Evolutionary conservation across 1,140 invertebrate genomes (phyloP).

Genomic region (Tachypleus tridentatus): DNA sequence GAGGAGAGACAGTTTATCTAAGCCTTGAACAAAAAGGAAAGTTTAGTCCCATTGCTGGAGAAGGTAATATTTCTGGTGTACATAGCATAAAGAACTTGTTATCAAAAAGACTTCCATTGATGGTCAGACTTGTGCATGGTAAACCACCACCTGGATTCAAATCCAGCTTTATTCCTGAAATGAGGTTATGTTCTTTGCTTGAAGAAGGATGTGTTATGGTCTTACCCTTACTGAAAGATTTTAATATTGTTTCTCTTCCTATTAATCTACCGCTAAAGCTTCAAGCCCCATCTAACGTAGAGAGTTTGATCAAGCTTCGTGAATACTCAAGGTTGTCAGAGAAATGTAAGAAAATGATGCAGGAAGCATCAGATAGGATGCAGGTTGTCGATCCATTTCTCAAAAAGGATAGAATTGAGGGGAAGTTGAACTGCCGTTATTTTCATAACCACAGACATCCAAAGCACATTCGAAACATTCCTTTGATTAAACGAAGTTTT

Average conservation of each 20-base stretch:
- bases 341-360: slow-evolving; percentile 59
- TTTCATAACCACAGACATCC: slow-evolving; percentile 19
- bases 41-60: slow-evolving; percentile 77
- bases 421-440: not conserved
- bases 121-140: slow-evolving; percentile 78
- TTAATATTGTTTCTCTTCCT: slow-evolving; percentile 57
- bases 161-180: slow-evolving; percentile 61
- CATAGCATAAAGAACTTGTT: slow-evolving; percentile 66
- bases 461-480: slow-evolving; percentile 9
- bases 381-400: slow-evolving; percentile 36
- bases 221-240: slow-evolving; percentile 47
- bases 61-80: slow-evolving; percentile 84
- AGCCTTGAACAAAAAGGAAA: slow-evolving; percentile 72
- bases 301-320: slow-evolving; percentile 58
- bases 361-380: slow-evolving; percentile 71
- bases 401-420: slow-evolving; percentile 28
- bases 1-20: slow-evolving; percentile 67
- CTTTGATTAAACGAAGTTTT: slow-evolving; percentile 15
- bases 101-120: slow-evolving; percentile 74
- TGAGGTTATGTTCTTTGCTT: slow-evolving; percentile 68
- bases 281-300: slow-evolving; percentile 66
- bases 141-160: slow-evolving; percentile 57
- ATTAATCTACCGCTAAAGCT: slow-evolving; percentile 73
- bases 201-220: slow-evolving; percentile 70
- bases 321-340: slow-evolving; percentile 68